Evolutionary conservation across 2,888 invertebrate species (phyloP), one percentile per base, ranked within the genome.

Genomic region (Prosopocoilus inquinatus): DNA sequence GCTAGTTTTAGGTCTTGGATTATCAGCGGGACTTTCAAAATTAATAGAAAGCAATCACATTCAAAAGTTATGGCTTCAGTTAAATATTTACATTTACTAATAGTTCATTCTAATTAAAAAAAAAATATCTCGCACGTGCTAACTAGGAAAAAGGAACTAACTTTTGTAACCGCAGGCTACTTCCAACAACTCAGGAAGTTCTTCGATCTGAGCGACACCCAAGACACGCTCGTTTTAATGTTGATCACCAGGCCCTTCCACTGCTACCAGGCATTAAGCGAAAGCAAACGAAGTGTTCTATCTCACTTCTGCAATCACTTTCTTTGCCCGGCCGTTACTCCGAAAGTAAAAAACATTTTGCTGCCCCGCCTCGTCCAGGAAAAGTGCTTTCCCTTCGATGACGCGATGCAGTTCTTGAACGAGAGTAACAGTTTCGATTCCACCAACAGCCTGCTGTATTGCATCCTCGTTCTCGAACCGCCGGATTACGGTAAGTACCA

Each of bases 231-330:
- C 58, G 79, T 93, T 2, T 77, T 91, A 53, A 86, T 89, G 66
- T 83, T 95, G 68, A 84, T 94, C 55, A 82, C 87, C 65, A 82
- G 89, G 62, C 94, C 95, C 0, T 79, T 95, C 52, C 78, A 81
- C 33, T 78, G 87, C 58, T 79, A 85, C 45, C 75, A 80, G 41
- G 58, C 62, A 11, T 64, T 78, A 43, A 77, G 80, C 43, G 84
- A 82, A 67, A 78, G 81, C 72, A 67, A 68, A 59, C 80, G 78
- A 72, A 78, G 80, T 7, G 74, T 80, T 11, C 65, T 82, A 39
- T 75, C 74, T 7, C 82, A 84, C 68, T 88, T 91, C 66, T 82
- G 86, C 33, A 78, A 80, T 44, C 82, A 86, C 58, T 87, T 91
- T 67, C 77, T 92, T 9, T 84, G 85, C 57, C 82, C 84, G 47